Base-by-base conservation (phyloP, 2,113 vertebrate genomes). In the Todiramphus chloris region DNA sequence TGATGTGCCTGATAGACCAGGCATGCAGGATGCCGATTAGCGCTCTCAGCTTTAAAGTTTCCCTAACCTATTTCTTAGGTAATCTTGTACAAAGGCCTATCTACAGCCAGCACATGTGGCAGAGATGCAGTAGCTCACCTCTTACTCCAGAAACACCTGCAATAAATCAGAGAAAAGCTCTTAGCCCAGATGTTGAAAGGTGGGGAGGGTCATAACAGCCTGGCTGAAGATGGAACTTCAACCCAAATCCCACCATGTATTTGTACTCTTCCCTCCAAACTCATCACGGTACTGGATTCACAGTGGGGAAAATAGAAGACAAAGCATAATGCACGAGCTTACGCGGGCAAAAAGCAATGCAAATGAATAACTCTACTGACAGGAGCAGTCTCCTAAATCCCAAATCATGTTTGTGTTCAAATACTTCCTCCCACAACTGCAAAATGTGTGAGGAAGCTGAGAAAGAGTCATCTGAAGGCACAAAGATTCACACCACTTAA, bases 381-480 rank as follows among this genome's bases (percentile, higher is more conserved):
- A 92, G 1, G 4, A 90, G 83, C 83, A 92, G 66, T 60, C 66
- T 86, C 90, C 60, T 75, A 84, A 87, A 93, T 90, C 79, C 86
- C 7, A 1, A 93, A 90, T 44, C 35, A 39, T 78, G 70, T 93
- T 90, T 94, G 96, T 93, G 76, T 94, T 91, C 94, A 96, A 96
- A 96, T 97, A 96, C 87, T 82, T 85, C 94, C 93, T 96, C 92
- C 93, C 82, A 95, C 50, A 13, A 59, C 84, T 91, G 62, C 62
- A 62, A 85, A 93, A 87, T n/a, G 67, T 82, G 93, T 41, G 77
- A 95, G 90, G 88, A 94, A 79, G 68, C 92, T 94, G 90, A 80
- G 87, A 94, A 93, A 76, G 80, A 82, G 86, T 94, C 85, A 90
- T 55, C 88, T 21, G 2, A 39, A 78, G 95, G 68, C 67, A 89